phyloP scores from a whole-genome alignment of 2,113 vertebrate species.

The Hypocryptadius cinnamomeus region DNA sequence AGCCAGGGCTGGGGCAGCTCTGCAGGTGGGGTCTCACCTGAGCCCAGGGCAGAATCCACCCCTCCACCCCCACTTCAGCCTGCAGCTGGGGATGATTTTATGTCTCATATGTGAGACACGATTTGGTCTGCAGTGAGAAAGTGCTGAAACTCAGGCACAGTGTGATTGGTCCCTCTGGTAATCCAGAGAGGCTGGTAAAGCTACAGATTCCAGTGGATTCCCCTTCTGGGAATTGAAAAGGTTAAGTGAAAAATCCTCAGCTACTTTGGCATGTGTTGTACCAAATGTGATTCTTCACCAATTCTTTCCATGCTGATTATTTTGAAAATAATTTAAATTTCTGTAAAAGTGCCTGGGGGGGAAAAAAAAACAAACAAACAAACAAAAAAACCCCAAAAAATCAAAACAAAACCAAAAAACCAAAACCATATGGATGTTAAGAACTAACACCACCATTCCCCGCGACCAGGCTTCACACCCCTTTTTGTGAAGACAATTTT shows the following conservation, averaged over 20 bases:
- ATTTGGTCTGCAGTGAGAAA: background rate
- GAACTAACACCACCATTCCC: background rate
- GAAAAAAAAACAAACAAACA: too few species aligned
- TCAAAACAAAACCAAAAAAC: too few species aligned
- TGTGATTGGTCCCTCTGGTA: rapidly evolving
- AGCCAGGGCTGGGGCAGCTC: background rate
- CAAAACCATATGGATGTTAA: too few species aligned
- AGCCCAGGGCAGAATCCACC: background rate
- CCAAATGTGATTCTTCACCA: background rate
- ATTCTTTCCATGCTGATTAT: background rate
- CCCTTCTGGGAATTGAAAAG: background rate
- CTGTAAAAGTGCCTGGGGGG: background rate
- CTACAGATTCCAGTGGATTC: background rate
- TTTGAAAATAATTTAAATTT: background rate
- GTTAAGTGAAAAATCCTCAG: background rate
- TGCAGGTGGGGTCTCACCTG: background rate
- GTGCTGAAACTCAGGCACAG: background rate
- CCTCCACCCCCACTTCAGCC: background rate
- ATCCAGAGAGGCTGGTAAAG: too few species aligned
- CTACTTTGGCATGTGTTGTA: background rate
- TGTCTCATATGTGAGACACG: rapidly evolving
- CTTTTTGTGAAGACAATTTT: background rate
- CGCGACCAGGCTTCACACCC: background rate
- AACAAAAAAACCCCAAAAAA: too few species aligned
- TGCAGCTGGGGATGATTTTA: background rate